These are phyloP conservation scores for Passer montanus DNA, from an alignment of 2,113 vertebrate genomes.

Conservation along the genomic window DNA sequence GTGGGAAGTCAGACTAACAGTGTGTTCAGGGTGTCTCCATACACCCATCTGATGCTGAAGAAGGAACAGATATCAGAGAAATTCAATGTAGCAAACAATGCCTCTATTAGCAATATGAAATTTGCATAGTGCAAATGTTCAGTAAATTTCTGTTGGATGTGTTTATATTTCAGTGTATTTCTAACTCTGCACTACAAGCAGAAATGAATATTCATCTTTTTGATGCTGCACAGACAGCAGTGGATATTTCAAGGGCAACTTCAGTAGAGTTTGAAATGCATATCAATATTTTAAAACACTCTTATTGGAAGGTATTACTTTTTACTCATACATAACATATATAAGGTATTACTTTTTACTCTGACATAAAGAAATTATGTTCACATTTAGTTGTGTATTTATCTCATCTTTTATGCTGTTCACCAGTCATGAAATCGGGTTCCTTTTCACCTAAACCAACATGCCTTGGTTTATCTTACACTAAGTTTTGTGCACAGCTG, in stretches of 20 bases:
- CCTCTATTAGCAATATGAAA: background rate
- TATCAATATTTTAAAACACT: background rate
- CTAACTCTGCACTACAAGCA: background rate
- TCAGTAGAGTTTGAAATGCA: background rate
- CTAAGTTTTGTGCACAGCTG: background rate
- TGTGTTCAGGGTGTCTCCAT: background rate
- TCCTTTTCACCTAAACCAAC: background rate
- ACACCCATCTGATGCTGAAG: background rate
- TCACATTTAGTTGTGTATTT: background rate
- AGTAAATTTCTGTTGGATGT: background rate
- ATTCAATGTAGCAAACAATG: background rate
- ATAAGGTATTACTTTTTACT: slow-evolving; percentile 4
- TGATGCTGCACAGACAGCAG: background rate
- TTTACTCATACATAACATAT: background rate
- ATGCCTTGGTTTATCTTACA: background rate
- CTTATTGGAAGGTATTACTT: slow-evolving; percentile 5
- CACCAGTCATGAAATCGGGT: background rate
- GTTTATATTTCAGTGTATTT: background rate
- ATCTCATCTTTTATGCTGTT: background rate
- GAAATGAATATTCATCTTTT: background rate
- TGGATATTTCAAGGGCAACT: background rate
- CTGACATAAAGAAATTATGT: background rate
- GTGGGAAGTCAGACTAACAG: background rate
- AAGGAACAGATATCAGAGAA: background rate
- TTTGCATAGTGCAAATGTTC: background rate